Conservation (phyloP, 2,797 vertebrate genomes). For the Coendou prehensilis region DNA sequence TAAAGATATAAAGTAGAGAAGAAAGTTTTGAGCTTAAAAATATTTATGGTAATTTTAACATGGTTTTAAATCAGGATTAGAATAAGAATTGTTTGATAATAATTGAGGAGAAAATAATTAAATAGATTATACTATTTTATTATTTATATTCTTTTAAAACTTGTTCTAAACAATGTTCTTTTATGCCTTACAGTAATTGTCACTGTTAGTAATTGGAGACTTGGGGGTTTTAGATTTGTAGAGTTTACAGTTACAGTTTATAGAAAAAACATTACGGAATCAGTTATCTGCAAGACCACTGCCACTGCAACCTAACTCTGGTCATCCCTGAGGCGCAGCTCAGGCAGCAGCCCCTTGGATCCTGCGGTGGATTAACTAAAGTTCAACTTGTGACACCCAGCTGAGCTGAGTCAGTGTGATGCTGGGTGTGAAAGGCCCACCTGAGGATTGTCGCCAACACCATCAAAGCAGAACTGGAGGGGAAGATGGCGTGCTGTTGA, state of each 20-base stretch:
- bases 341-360: background rate
- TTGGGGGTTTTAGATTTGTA: background rate
- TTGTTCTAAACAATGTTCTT: constrained; percentile 49
- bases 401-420: too few relatives aligned
- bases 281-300: background rate
- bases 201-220: background rate
- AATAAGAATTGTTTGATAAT: constrained; percentile 35
- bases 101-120: background rate
- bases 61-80: constrained; percentile 23
- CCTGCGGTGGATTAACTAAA: background rate
- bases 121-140: constrained; percentile 11
- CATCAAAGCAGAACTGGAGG: too few relatives aligned
- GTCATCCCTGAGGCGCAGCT: background rate
- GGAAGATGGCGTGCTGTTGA: too few relatives aligned
- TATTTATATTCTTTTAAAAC: constrained; percentile 17
- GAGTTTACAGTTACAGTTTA: constrained; percentile 1
- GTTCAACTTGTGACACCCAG: background rate
- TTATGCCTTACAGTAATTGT: background rate
- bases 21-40: constrained; percentile 29
- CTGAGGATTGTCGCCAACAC: too few relatives aligned
- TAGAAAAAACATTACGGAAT: background rate
- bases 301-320: background rate
- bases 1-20: background rate
- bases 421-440: too few relatives aligned
- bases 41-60: constrained; percentile 17